Conservation (phyloP, 2,113 vertebrate species). For the Scomber scombrus region DNA sequence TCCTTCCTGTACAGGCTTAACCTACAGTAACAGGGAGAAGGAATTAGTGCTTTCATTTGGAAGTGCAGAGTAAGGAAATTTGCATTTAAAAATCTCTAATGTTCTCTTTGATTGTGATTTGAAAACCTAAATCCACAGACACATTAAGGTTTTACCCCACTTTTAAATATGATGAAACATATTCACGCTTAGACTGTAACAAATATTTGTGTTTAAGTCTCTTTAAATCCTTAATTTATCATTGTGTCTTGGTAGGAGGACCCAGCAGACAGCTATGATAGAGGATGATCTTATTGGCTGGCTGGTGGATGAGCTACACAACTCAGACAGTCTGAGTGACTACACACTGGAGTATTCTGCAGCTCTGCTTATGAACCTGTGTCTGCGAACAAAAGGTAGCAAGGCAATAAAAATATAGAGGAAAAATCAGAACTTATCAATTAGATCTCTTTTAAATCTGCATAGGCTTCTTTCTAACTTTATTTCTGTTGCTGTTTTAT, state of each 20-base stretch:
- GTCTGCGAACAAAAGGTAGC: slow-evolving; percentile 94
- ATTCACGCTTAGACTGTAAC: not conserved
- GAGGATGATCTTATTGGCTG: slow-evolving; percentile 90
- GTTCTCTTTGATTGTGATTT: not conserved
- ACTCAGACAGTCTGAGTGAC: slow-evolving; percentile 93
- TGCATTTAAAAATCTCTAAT: not conserved
- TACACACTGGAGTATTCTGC: slow-evolving; percentile 92
- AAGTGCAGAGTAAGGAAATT: not conserved
- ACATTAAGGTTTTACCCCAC: not conserved
- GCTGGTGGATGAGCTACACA: slow-evolving; percentile 91
- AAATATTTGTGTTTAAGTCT: slow-evolving; percentile 1
- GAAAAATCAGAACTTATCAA: not conserved
- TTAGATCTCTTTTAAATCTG: not conserved
- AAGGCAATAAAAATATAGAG: not conserved
- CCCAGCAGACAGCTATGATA: slow-evolving; percentile 93
- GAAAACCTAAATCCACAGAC: not conserved
- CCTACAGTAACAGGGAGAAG: too few relatives aligned
- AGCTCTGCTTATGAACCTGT: slow-evolving; percentile 96
- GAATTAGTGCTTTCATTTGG: too few relatives aligned
- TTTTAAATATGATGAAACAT: not conserved
- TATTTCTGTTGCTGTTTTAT: slow-evolving; percentile 19
- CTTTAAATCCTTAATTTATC: not conserved
- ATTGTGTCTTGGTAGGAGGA: slow-evolving; percentile 81
- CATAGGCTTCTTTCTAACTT: not conserved
- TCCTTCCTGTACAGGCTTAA: too few relatives aligned